Base-by-base conservation (phyloP, 1,140 invertebrate genomes). In the Lerema accius region DNA sequence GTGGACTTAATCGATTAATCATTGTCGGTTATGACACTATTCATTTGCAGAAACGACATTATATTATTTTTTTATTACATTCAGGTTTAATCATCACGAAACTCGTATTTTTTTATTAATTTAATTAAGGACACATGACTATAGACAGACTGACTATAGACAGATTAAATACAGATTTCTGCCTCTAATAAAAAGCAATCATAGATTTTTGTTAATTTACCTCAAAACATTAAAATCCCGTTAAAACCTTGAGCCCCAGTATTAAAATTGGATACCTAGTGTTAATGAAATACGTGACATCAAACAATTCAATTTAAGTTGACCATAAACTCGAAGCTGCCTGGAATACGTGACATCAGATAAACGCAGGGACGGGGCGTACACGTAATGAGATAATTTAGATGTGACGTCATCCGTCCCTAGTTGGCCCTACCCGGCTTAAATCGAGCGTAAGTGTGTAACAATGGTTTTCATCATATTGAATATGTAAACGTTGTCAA, bases 221-320 rank as follows among this genome's bases (percentile, higher is more conserved):
- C n/a, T 3, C 35, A 11, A 37, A 37, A 37, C 10, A 37, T 37
- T 11, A 37, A n/a, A 37, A n/a, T 3, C n/a, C 35, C 4, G 0
- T 3, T 37, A 7, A 37, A 37, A 37, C 28, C 2, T 3, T 23
- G 23, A 23, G 6, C 23, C 2, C 3, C 23, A 23, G 23, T 2
- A 23, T 48, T 19, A 7, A 11, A 13, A 14, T 23, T 48, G 4
- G 19, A 26, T 13, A 14, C 13, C 13, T 49, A 15, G 23, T 19
- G 14, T 49, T 19, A 49, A 49, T 49, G 13, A 15, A 49, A 49
- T 32, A 49, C 46, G 46, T 49, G 46, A 49, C 46, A 49, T 32
- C 11, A 49, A 49, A 49, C 28, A 32, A 49, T 49, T 49, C 46
- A 49, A 49, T 49, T 49, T 49, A 49, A 49, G 10, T 49, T 49